Conservation (phyloP, 2,888 invertebrate species). For the Spodoptera littoralis region DNA sequence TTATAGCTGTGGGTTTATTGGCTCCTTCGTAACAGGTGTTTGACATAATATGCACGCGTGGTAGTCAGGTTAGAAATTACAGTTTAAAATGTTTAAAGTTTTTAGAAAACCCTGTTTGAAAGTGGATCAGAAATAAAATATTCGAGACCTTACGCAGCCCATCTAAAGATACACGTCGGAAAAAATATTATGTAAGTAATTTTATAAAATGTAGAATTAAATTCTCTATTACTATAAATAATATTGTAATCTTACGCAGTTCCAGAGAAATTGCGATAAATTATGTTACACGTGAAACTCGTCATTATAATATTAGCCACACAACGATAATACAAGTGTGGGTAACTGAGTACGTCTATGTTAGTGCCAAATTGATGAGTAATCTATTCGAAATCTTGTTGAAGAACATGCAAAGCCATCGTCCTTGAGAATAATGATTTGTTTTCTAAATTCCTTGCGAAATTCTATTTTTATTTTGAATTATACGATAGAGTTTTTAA, state of each 20-base stretch:
- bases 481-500: too few species aligned
- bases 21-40: too few species aligned
- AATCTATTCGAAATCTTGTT: slow-evolving; percentile 15
- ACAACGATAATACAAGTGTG: slow-evolving; percentile 13
- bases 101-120: too few species aligned
- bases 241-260: slow-evolving; percentile 12
- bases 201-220: background rate
- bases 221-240: slow-evolving; percentile 22
- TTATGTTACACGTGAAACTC: slow-evolving; percentile 37
- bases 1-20: too few species aligned
- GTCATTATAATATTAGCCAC: slow-evolving; percentile 23
- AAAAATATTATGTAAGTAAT: too few species aligned
- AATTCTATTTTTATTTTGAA: too few species aligned
- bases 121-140: too few species aligned
- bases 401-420: background rate
- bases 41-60: too few species aligned
- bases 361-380: slow-evolving; percentile 45
- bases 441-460: background rate
- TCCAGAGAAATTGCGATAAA: slow-evolving; percentile 41
- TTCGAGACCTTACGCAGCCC: too few species aligned
- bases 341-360: slow-evolving; percentile 19
- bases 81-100: too few species aligned
- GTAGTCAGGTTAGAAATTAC: too few species aligned
- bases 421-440: background rate
- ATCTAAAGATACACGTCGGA: too few species aligned